A percentile compares a stretch with the other conserved stretches of the same genome.
phyloP scores from a whole-genome alignment of 2,888 invertebrate species.

The Torymus auratus region DNA sequence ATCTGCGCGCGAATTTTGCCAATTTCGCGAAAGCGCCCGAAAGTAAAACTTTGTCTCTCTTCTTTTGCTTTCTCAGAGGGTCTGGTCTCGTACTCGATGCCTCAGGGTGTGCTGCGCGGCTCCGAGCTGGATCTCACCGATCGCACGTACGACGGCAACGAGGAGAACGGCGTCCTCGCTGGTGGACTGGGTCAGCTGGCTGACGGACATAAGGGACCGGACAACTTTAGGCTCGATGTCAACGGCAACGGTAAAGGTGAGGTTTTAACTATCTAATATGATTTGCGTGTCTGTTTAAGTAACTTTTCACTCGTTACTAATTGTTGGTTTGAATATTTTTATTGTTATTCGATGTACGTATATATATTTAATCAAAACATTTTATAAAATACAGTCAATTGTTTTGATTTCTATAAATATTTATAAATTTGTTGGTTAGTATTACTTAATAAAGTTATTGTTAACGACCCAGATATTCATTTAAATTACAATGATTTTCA shows the following conservation, averaged over 20 bases:
- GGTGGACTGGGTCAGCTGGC: slow-evolving; percentile 88
- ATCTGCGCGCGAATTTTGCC: slow-evolving; percentile 20
- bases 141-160: slow-evolving; percentile 86
- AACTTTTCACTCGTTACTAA: too few species aligned
- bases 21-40: slow-evolving; percentile 6
- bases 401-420: too few species aligned
- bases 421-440: too few species aligned
- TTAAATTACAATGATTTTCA: too few species aligned
- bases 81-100: slow-evolving; percentile 87
- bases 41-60: slow-evolving; percentile 1
- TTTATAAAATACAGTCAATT: too few species aligned
- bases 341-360: too few species aligned
- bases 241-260: slow-evolving; percentile 84
- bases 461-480: too few species aligned
- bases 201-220: slow-evolving; percentile 86
- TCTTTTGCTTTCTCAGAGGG: slow-evolving; percentile 80
- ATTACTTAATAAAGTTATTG: too few species aligned
- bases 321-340: too few species aligned
- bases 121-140: slow-evolving; percentile 87
- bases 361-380: too few species aligned
- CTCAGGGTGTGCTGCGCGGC: slow-evolving; percentile 84
- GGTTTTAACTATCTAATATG: slow-evolving; percentile 44
- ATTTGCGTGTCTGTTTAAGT: background rate
- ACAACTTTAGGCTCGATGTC: slow-evolving; percentile 84
- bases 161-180: slow-evolving; percentile 81